Evolutionary conservation across 2,888 invertebrate species (phyloP), one percentile per base, ranked within the genome.

Genomic region (Pristionchus maxplancki): DNA sequence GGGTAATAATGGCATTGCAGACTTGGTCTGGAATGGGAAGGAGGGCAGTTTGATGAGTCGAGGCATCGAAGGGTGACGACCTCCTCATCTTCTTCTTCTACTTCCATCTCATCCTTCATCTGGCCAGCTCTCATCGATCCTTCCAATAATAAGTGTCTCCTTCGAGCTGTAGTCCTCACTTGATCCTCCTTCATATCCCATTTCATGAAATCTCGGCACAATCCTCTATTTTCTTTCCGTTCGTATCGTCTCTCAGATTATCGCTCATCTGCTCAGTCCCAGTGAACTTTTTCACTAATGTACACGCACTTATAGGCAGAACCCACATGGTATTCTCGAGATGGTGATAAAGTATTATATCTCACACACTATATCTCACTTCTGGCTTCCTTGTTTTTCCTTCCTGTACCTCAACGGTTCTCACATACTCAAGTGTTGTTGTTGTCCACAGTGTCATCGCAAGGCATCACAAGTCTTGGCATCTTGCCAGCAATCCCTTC

Each of bases 61-160:
- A 90, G 90, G 40, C 92, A 92, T 87, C 90, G 90, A 87, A n/a
- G 86, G 71, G 34, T 40, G 17, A 15, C 62, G 44, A 40, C 86
- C 15, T 24, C 34, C 6, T 28, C 85, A 1, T 24, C 53, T 8
- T 13, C 53, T 1, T 8, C 37, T 2, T 5, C 28, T 31, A 40
- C 8, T 28, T n/a, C 40, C n/a, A 89, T 92, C 87, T 88, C 89
- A 37, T 88, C 90, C 81, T 91, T 90, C 78, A 89, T 92, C 20
- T 92, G 92, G 92, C 92, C 92, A 0, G 91, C 90, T 78, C 90
- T 92, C 50, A 88, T 91, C 74, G 92, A 92, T 89, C 89, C 89
- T 15, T 82, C 88, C 17, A 90, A 91, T 74, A 89, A 90, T 87
- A 90, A 90, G 64, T 90, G 91, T 17, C 90, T 91, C 31, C 90